phyloP scores from a whole-genome alignment of 2,888 invertebrate species.

The Drosophila longiperda region DNA sequence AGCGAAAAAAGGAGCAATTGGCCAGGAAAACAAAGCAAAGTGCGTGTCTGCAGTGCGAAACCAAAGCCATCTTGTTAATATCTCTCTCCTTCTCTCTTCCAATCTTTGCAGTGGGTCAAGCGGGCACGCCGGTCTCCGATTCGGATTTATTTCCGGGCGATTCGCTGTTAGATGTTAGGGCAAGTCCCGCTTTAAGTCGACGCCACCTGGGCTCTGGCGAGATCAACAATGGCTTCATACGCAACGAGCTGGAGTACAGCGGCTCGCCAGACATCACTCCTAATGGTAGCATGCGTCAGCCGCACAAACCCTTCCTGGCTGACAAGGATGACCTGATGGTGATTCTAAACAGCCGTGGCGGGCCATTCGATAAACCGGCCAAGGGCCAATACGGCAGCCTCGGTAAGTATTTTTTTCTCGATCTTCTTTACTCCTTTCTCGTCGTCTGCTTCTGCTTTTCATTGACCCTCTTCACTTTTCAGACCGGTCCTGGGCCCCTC shows the following conservation, averaged over 20 bases:
- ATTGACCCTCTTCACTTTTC: neutral
- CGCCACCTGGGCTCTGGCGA: constrained; percentile 88
- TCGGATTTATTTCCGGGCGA: constrained; percentile 91
- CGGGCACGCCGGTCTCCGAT: constrained; percentile 90
- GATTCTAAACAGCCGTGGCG: constrained; percentile 91
- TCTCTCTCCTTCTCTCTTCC: too few relatives aligned
- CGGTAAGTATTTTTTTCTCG: constrained; percentile 85
- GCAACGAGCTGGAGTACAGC: constrained; percentile 78
- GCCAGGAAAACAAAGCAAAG: constrained; percentile 88
- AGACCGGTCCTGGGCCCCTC: constrained; percentile 96
- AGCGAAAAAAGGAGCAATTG: constrained; percentile 89
- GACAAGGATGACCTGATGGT: constrained; percentile 94
- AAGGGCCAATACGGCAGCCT: constrained; percentile 91
- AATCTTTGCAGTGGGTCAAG: constrained; percentile 86
- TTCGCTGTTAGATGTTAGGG: constrained; percentile 90
- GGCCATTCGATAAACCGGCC: constrained; percentile 87
- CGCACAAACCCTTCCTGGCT: constrained; percentile 88
- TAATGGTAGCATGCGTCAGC: constrained; percentile 93
- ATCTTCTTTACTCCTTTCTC: neutral
- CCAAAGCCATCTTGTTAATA: neutral
- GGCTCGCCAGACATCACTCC: constrained; percentile 91
- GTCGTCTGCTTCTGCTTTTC: neutral
- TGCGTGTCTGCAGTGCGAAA: constrained; percentile 79
- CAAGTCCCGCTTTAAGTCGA: constrained; percentile 89
- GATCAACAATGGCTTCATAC: constrained; percentile 72